phyloP scores from a whole-genome alignment of 2,888 invertebrate genomes.

The Acrocyrtus sp. region DNA sequence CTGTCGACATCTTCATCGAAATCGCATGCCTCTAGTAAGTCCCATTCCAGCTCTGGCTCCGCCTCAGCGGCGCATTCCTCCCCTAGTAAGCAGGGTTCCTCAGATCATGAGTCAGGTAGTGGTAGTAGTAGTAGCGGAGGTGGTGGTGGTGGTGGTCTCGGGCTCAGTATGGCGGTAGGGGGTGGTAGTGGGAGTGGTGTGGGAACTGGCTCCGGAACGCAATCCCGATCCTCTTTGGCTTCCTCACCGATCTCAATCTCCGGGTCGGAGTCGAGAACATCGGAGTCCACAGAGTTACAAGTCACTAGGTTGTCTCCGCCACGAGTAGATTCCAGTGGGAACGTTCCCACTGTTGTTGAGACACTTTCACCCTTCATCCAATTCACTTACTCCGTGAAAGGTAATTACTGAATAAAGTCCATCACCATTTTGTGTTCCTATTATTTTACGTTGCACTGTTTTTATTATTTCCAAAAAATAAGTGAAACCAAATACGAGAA shows the following conservation, averaged over 20 bases:
- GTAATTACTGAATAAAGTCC: conserved; percentile 53
- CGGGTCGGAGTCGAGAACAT: conserved; percentile 62
- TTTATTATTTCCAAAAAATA: too few species aligned
- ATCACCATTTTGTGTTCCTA: conserved; percentile 22
- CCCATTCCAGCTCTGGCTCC: conserved; percentile 51
- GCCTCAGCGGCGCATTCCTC: conserved; percentile 44
- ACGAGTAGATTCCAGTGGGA: conserved; percentile 60
- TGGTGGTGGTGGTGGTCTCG: conserved; percentile 28
- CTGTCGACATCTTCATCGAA: conserved; percentile 38
- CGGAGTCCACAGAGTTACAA: conserved; percentile 63
- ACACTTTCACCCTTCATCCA: conserved; percentile 63
- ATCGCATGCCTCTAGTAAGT: conserved; percentile 40
- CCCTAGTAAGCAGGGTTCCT: conserved; percentile 46
- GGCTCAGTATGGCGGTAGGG: conserved; percentile 34
- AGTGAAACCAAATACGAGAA: too few species aligned
- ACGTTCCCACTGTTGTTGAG: conserved; percentile 61
- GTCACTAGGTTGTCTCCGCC: conserved; percentile 62
- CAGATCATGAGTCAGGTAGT: too few species aligned
- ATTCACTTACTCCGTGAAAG: conserved; percentile 63
- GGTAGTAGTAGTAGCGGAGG: conserved; percentile 32
- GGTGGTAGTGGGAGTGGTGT: conserved; percentile 32
- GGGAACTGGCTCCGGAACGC: conserved; percentile 55
- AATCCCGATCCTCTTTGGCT: conserved; percentile 60
- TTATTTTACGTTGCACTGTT: conserved; percentile 22
- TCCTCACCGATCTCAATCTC: conserved; percentile 63